phyloP scores from a whole-genome alignment of 2,888 invertebrate species.

The Hanleya hanleyi region DNA sequence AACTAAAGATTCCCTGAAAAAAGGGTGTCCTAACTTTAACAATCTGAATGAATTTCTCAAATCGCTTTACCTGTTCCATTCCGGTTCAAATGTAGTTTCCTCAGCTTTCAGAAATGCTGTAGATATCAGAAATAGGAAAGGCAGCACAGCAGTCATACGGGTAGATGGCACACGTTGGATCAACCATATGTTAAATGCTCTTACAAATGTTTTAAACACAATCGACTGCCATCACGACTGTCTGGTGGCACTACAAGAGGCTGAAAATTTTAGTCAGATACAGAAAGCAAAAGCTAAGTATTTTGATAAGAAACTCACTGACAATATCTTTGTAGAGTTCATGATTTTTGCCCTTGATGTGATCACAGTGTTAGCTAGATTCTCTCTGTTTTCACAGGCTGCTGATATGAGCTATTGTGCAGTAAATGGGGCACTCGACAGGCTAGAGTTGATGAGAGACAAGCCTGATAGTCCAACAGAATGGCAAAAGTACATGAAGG shows the following conservation, averaged over 20 bases:
- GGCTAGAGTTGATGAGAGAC: background rate
- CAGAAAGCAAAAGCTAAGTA: background rate
- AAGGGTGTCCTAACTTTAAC: background rate
- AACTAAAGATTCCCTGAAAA: background rate
- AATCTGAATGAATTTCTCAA: background rate
- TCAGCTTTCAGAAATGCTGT: background rate
- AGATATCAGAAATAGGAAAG: background rate
- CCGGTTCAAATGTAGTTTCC: background rate
- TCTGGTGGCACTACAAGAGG: background rate
- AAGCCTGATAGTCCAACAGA: background rate
- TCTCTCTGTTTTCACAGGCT: background rate
- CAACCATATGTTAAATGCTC: background rate
- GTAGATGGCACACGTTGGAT: conserved; percentile 3
- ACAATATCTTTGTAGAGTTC: background rate
- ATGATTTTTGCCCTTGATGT: conserved; percentile 4
- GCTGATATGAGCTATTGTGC: background rate
- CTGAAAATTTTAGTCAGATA: background rate
- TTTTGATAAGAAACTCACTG: background rate
- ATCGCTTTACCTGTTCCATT: background rate
- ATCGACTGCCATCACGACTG: conserved; percentile 4
- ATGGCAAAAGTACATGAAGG: background rate
- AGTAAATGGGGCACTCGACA: background rate
- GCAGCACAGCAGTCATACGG: background rate
- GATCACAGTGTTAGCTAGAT: background rate
- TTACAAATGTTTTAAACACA: background rate